phyloP scores from a whole-genome alignment of 64 coral and sea anemone species.

The Porites lutea region DNA sequence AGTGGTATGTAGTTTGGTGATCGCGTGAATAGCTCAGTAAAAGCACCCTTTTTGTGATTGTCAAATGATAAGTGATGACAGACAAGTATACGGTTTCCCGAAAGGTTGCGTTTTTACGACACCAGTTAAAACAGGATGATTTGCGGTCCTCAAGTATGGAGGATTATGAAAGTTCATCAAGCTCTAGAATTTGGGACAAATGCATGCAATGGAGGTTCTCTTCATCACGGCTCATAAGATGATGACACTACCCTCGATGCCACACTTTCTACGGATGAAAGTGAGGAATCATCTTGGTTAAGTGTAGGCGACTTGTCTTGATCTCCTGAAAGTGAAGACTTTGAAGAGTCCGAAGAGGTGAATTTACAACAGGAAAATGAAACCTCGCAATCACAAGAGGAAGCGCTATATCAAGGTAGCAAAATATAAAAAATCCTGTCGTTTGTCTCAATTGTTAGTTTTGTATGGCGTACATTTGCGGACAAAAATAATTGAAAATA shows the following conservation, averaged over 20 bases:
- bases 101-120: background rate
- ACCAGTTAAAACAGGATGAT: background rate
- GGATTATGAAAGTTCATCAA: background rate
- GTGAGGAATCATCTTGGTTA: slow-evolving; percentile 4
- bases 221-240: background rate
- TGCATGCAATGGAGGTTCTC: background rate
- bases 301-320: background rate
- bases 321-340: slow-evolving; percentile 4
- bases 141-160: slow-evolving; percentile 1
- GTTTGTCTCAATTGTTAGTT: background rate
- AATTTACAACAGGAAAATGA: background rate
- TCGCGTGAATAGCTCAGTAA: slow-evolving; percentile 11
- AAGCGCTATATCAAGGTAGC: background rate
- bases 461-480: too few species aligned
- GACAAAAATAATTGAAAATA: too few species aligned
- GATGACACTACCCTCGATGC: slow-evolving; percentile 7
- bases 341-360: background rate
- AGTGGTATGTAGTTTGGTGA: background rate
- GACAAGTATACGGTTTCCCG: background rate
- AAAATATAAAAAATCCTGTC: slow-evolving; percentile 15
- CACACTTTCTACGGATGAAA: slow-evolving; percentile 1
- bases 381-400: background rate
- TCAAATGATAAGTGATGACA: slow-evolving; percentile 1
- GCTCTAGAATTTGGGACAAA: background rate
- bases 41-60: slow-evolving; percentile 16